phyloP scores from a whole-genome alignment of 2,888 invertebrate genomes.

The Drosophila meridiana region DNA sequence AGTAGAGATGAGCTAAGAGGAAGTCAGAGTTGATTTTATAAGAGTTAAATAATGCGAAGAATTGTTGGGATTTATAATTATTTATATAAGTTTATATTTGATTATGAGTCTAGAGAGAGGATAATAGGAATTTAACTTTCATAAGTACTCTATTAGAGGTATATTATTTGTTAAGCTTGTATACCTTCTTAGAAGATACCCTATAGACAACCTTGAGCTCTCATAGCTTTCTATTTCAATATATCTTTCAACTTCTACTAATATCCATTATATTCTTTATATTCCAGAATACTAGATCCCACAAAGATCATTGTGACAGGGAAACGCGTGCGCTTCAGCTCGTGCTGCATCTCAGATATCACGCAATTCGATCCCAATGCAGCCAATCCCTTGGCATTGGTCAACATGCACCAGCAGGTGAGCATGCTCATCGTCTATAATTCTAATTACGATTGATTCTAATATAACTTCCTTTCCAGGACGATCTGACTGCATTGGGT shows the following conservation, averaged over 20 bases:
- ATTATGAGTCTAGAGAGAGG: not conserved
- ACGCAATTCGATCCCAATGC: conserved; percentile 90
- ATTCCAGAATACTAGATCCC: conserved; percentile 92
- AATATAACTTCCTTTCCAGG: conserved; percentile 84
- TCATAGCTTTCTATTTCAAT: no score
- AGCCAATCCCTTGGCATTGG: conserved; percentile 88
- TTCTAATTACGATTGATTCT: no score
- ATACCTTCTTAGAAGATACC: no score
- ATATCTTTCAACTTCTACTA: no score
- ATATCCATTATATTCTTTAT: not conserved
- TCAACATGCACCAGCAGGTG: conserved; percentile 90
- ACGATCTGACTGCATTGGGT: conserved; percentile 96
- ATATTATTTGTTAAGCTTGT: not conserved
- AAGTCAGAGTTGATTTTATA: not conserved
- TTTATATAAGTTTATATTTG: not conserved
- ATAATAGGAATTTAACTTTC: not conserved
- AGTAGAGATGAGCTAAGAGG: not conserved
- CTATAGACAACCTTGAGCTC: no score
- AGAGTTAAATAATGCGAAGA: no score
- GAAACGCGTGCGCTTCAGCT: conserved; percentile 92
- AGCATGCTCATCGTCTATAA: not conserved
- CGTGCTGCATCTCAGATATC: conserved; percentile 92
- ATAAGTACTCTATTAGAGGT: not conserved
- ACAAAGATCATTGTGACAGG: conserved; percentile 95
- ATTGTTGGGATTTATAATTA: not conserved